Conservation (phyloP, 2,888 invertebrate genomes). For the Gandaritis pyraliata region DNA sequence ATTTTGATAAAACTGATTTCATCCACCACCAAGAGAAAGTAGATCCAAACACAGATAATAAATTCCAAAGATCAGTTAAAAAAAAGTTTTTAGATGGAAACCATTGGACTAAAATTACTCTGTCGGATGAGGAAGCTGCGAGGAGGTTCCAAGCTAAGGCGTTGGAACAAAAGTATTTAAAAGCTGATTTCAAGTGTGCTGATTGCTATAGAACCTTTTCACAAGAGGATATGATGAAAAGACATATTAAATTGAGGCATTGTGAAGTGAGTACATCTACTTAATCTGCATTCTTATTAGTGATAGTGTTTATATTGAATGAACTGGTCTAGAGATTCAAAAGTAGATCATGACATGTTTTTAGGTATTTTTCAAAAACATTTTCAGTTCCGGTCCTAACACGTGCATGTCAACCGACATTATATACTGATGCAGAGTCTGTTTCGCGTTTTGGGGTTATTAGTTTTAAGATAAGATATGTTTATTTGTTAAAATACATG, state of each 20-base stretch:
- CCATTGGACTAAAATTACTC: constrained; percentile 62
- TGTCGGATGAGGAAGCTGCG: constrained; percentile 67
- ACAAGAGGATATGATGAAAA: constrained; percentile 64
- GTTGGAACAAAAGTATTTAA: constrained; percentile 55
- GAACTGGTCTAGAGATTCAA: too few species aligned
- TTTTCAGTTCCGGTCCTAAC: too few species aligned
- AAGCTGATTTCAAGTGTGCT: constrained; percentile 62
- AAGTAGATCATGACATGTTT: too few species aligned
- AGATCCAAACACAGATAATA: constrained; percentile 20
- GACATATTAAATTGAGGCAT: constrained; percentile 66
- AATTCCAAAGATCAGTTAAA: constrained; percentile 32
- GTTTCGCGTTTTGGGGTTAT: too few species aligned
- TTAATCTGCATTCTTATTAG: neutral
- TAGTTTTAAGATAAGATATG: too few species aligned
- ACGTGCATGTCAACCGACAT: too few species aligned
- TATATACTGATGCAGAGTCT: too few species aligned
- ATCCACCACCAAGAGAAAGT: constrained; percentile 6
- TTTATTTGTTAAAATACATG: too few species aligned
- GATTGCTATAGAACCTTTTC: constrained; percentile 71
- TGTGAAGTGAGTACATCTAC: constrained; percentile 36
- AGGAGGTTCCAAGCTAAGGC: constrained; percentile 60
- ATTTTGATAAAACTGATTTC: neutral
- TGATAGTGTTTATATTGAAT: too few species aligned
- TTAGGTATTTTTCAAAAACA: too few species aligned
- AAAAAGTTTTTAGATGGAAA: constrained; percentile 38